Conservation (phyloP, 2,113 vertebrate genomes). For the Eurypyga helias region DNA sequence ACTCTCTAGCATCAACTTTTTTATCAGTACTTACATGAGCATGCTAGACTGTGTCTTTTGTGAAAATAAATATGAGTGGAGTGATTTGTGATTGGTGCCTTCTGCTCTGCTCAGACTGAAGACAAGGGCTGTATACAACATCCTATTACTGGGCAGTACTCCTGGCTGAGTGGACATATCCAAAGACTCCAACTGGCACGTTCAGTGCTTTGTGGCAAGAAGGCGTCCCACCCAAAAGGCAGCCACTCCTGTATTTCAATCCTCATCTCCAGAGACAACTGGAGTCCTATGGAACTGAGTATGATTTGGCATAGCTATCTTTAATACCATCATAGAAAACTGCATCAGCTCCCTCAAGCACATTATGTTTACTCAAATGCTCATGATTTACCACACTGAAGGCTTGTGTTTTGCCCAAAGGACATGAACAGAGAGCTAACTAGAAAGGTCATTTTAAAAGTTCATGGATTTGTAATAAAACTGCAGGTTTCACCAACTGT, state of each 20-base stretch:
- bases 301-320: not conserved
- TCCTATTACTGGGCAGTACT: not conserved
- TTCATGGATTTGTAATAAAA: constrained; percentile 42
- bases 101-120: not conserved
- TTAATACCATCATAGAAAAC: not conserved
- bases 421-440: not conserved
- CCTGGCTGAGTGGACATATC: not conserved
- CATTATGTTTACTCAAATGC: not conserved
- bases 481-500: not conserved
- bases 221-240: not conserved
- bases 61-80: constrained; percentile 42
- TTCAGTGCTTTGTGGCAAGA: fast-evolving
- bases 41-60: not conserved
- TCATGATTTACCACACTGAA: not conserved
- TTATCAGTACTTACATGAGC: not conserved
- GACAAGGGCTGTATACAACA: not conserved
- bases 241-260: not conserved
- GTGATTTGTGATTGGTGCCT: constrained; percentile 38
- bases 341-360: constrained; percentile 14
- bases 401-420: constrained; percentile 23
- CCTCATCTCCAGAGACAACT: not conserved
- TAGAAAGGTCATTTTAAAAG: not conserved
- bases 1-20: not conserved
- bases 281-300: not conserved
- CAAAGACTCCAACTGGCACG: not conserved